Base-by-base conservation (phyloP, 2,888 invertebrate genomes). In the Sphaerophoria rueppellii region DNA sequence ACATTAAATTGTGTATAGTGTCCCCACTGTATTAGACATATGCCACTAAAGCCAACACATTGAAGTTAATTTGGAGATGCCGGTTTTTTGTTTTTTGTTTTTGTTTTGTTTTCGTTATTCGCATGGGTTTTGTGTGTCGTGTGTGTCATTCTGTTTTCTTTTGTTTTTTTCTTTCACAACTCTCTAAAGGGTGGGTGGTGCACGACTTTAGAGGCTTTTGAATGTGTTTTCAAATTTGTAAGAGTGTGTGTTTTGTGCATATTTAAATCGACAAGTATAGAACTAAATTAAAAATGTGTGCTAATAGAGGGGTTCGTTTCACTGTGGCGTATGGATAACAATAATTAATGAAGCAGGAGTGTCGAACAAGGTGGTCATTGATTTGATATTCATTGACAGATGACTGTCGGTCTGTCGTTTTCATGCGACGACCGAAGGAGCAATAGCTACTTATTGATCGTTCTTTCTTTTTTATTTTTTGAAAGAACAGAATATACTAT, bases 321-420 rank as follows among this genome's bases (percentile, higher is more conserved):
- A 24, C 24, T 24, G 73, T 79, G 82, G 71, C 60, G 74, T 50
- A 82, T 67, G 67, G 67, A 67, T 67, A 54, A 65, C 35, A 65
- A 65, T 78, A 58, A 78, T 74, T 78, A 58, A 78, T 82, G 82
- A 63, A 70, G 24, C 74, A 74, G 63, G 70, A 71, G 80, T 61
- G 82, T 61, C 67, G 74, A 35, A 52, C 52, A 67, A 54, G 32
- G 58, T 79, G 78, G 74, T 70, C 70, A 82, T 79, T 75, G 82
- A 82, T 79, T 82, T 74, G 40, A 82, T 82, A 82, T 82, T 70
- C 74, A 67, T 81, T 81, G 71, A 46, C 67, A 67, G 54, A 76
- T 81, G 71, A 46, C 67, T 54, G 54, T 52, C 67, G 40, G 46
- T 50, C 34, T 7, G 40, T n/a, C n/a, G n/a, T n/a, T n/a, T n/a